Percentiles rank a stretch among this genome's conserved stretches.
phyloP scores from a whole-genome alignment of 2,888 invertebrate genomes.

The Saturnia japonica region DNA sequence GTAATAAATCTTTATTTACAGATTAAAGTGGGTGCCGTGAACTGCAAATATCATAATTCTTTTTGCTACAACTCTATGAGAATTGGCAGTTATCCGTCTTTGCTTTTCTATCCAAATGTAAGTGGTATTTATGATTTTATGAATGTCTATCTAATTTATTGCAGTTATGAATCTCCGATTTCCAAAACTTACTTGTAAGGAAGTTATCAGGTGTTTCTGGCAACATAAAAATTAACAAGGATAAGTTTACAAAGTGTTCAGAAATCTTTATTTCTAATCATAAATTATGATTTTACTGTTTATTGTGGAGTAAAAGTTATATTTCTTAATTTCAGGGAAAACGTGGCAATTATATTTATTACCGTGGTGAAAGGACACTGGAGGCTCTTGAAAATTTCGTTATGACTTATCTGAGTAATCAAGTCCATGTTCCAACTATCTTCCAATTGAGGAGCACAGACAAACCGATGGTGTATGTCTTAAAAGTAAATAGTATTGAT shows the following conservation, averaged over 20 bases:
- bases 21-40: slow-evolving; percentile 90
- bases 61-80: slow-evolving; percentile 87
- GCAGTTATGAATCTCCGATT: too few relatives aligned
- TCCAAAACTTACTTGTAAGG: neutral
- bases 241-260: neutral
- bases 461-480: slow-evolving; percentile 76
- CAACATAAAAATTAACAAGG: neutral
- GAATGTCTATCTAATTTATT: neutral
- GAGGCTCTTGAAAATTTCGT: slow-evolving; percentile 84
- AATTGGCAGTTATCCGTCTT: slow-evolving; percentile 88
- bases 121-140: slow-evolving; percentile 39
- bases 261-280: neutral
- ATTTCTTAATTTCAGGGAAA: slow-evolving; percentile 64
- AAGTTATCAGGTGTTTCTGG: neutral
- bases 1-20: slow-evolving; percentile 33
- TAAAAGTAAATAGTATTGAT: slow-evolving; percentile 79
- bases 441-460: slow-evolving; percentile 46
- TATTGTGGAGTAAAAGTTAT: slow-evolving; percentile 14
- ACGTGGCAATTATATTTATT: slow-evolving; percentile 79
- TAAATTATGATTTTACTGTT: neutral
- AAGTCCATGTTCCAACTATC: slow-evolving; percentile 51
- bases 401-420: slow-evolving; percentile 78
- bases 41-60: slow-evolving; percentile 92
- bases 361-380: slow-evolving; percentile 82
- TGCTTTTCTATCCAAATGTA: slow-evolving; percentile 84